These are phyloP conservation scores for Heliangelus exortis DNA, from an alignment of 2,797 vertebrate species.

Conservation along the genomic window DNA sequence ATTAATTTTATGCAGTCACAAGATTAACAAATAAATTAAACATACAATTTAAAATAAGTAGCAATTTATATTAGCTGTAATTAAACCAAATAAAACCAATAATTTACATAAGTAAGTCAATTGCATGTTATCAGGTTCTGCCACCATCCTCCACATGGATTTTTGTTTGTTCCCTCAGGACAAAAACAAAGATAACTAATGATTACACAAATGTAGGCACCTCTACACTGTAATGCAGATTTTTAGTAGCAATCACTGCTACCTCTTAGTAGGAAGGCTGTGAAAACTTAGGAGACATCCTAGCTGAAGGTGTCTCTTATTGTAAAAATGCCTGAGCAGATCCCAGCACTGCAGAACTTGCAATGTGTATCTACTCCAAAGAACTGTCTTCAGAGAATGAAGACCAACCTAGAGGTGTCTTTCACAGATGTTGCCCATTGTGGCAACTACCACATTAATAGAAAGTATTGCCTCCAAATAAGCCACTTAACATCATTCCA, in stretches of 20 bases:
- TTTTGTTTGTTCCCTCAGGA: not conserved
- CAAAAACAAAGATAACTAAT: not conserved
- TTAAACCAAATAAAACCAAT: not conserved
- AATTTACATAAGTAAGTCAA: not conserved
- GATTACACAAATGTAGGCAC: not conserved
- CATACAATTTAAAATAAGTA: not conserved
- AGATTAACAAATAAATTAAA: not conserved
- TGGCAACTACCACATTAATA: not conserved
- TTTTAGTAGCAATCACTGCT: not conserved
- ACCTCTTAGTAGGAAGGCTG: not conserved
- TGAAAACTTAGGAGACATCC: not conserved
- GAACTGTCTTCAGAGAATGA: not conserved
- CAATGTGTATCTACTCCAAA: not conserved
- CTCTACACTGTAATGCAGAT: rapidly evolving
- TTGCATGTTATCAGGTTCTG: not conserved
- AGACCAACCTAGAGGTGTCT: not conserved
- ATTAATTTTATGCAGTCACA: not conserved
- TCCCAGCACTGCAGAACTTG: not conserved
- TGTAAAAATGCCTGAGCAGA: not conserved
- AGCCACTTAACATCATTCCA: not conserved
- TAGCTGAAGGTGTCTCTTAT: not conserved
- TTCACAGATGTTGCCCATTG: not conserved
- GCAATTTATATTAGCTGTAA: not conserved
- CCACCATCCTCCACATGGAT: not conserved
- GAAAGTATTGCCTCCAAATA: not conserved